A percentile compares a stretch with the other conserved stretches of the same genome.
Conservation (phyloP, 2,797 vertebrate genomes). For the Leucoraja ocellata region DNA sequence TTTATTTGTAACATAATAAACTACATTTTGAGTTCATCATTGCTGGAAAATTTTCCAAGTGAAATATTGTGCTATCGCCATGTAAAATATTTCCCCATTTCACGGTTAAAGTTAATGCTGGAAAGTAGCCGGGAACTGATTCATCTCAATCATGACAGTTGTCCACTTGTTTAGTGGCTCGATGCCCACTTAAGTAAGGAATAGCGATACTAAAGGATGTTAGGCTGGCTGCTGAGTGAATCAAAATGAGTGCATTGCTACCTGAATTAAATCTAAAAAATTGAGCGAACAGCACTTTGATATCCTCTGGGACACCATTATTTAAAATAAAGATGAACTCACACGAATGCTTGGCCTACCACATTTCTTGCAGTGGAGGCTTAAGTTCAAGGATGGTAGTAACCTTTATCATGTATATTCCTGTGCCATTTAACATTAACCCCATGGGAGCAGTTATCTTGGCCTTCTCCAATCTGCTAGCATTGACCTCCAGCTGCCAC, state of each 20-base stretch:
- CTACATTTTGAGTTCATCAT: not conserved
- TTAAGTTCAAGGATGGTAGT: not conserved
- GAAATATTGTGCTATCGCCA: not conserved
- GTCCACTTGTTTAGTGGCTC: not conserved
- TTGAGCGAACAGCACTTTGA: not conserved
- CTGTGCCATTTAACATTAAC: not conserved
- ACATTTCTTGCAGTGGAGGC: not conserved
- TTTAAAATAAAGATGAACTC: slow-evolving; percentile 20
- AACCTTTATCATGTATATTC: not conserved
- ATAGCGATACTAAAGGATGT: not conserved
- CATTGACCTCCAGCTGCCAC: not conserved
- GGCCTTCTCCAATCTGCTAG: not conserved
- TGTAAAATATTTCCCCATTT: not conserved
- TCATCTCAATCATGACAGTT: slow-evolving; percentile 13
- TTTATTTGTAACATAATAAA: not conserved
- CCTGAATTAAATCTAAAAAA: not conserved
- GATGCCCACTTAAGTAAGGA: slow-evolving; percentile 15
- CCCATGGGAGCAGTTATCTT: not conserved
- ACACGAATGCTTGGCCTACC: not conserved
- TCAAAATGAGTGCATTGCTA: not conserved
- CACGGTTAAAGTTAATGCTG: not conserved
- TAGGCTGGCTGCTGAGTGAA: not conserved
- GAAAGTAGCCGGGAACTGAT: not conserved
- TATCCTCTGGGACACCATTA: slow-evolving; percentile 27
- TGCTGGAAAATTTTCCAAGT: not conserved